Conservation (phyloP, 2,113 vertebrate genomes). For the Triplophysa tibetana region DNA sequence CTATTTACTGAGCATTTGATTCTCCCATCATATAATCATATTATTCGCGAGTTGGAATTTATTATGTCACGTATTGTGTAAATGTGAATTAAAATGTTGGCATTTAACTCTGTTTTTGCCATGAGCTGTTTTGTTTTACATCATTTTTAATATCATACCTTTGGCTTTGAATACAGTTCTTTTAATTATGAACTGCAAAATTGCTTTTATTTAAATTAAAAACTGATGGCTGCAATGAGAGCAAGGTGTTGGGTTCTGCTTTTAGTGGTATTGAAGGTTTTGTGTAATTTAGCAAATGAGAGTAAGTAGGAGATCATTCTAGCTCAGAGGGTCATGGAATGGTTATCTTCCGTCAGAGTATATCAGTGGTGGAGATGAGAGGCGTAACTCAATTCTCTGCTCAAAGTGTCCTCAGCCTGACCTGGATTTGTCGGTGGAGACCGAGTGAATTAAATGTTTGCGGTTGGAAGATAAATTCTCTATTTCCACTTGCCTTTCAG, state of each 20-base stretch:
- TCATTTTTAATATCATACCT: no score
- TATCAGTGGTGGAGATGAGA: background rate
- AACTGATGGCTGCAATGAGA: background rate
- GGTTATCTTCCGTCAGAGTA: background rate
- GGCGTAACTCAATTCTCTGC: background rate
- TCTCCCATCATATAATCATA: no score
- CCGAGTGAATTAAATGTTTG: conserved; percentile 10
- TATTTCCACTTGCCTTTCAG: conserved; percentile 13
- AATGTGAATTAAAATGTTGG: no score
- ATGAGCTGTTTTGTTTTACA: no score
- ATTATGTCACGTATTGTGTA: no score
- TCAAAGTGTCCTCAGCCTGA: conserved; percentile 5
- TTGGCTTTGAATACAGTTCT: background rate
- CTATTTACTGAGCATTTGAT: no score
- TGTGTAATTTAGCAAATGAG: background rate
- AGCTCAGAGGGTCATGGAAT: background rate
- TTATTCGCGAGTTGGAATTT: no score
- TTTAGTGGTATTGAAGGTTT: background rate
- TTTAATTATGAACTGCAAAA: background rate
- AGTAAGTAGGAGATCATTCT: background rate
- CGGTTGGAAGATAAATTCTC: conserved; percentile 23
- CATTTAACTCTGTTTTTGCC: no score
- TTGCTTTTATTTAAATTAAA: background rate
- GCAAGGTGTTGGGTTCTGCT: background rate
- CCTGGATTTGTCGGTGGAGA: conserved; percentile 38